Conservation (phyloP, 2,888 invertebrate species). For the Thereva unica region DNA sequence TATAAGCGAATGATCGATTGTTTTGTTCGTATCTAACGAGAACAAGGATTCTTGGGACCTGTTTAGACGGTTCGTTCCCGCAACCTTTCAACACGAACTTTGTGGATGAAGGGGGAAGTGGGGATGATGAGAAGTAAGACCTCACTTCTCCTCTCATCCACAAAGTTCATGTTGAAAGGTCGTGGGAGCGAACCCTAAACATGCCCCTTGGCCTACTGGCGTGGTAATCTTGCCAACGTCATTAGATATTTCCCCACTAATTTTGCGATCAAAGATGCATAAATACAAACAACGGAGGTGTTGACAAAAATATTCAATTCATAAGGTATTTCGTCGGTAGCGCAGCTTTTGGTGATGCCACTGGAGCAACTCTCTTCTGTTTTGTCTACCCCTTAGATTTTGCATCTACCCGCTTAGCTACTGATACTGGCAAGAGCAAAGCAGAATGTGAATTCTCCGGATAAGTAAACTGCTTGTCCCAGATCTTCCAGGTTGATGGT, state of each 20-base stretch:
- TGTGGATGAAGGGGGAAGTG: too few relatives aligned
- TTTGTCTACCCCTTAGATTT: conserved; percentile 96
- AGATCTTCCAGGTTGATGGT: conserved; percentile 87
- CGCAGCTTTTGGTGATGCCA: conserved; percentile 90
- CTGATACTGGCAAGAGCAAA: conserved; percentile 86
- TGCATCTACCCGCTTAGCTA: conserved; percentile 84
- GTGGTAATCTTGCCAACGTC: conserved; percentile 93
- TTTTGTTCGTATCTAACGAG: conserved; percentile 81
- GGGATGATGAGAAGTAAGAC: too few relatives aligned
- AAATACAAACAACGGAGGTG: conserved; percentile 81
- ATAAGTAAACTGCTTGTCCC: conserved; percentile 81
- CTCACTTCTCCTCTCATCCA: too few relatives aligned
- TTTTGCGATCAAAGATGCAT: conserved; percentile 95
- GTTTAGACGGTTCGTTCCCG: too few relatives aligned
- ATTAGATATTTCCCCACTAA: conserved; percentile 94
- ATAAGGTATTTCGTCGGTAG: conserved; percentile 87
- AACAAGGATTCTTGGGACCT: conserved; percentile 84
- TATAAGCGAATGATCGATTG: conserved; percentile 93
- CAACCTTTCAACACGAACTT: too few relatives aligned
- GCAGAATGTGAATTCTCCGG: conserved; percentile 86
- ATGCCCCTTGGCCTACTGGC: conserved; percentile 88
- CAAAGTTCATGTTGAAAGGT: too few relatives aligned
- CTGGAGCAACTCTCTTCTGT: conserved; percentile 90
- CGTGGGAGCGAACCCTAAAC: too few relatives aligned
- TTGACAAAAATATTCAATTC: conserved; percentile 88